Evolutionary conservation across 2,113 vertebrate species (phyloP), one percentile per base, ranked within the genome.

Genomic region (Bettongia penicillata): DNA sequence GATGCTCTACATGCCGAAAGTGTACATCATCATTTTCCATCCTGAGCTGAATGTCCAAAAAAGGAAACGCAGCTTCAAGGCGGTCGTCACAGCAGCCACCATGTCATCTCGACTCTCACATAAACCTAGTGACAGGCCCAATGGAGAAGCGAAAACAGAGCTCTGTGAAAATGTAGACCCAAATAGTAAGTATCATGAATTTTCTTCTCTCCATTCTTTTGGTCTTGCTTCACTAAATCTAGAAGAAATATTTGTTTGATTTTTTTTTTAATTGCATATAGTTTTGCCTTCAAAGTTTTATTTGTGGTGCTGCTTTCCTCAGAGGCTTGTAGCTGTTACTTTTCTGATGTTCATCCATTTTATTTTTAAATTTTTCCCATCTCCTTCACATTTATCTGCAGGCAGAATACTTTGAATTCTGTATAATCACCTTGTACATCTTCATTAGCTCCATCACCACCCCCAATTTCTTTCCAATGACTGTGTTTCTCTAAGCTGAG

Each of bases 1-100:
- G 97, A 99, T 99, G 99, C 99, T 99, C 94, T 99, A 99, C 98
- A 99, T 99, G 99, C 99, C 99, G 97, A 99, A 99, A 98, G 99
- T 99, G 93, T 99, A 99, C 98, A 99, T 99, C 99, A 99, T 99
- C 99, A 99, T 99, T 98, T 99, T 99, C 98, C 99, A 99, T 98
- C 99, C 99, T 0, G 99, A 99, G 98, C 99, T 99, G 91, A 99
- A 99, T 92, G 99, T 99, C 96, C 99, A 99, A 98, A 99, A 99
- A 97, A 98, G 99, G 96, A 99, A 99, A 93, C 99, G 99, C 43
- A 99, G 99, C 98, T 99, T 99, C 99, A 99, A 99, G 98, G 99
- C 99, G 0, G 99, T 99, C 93, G 99, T 99, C 97, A 99, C 99
- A 0, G 99, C 99, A 23, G 99, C 99, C 92, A 99, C 99, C 96